Conservation (phyloP, 2,113 vertebrate genomes). For the Sinocyclocheilus anshuiensis region DNA sequence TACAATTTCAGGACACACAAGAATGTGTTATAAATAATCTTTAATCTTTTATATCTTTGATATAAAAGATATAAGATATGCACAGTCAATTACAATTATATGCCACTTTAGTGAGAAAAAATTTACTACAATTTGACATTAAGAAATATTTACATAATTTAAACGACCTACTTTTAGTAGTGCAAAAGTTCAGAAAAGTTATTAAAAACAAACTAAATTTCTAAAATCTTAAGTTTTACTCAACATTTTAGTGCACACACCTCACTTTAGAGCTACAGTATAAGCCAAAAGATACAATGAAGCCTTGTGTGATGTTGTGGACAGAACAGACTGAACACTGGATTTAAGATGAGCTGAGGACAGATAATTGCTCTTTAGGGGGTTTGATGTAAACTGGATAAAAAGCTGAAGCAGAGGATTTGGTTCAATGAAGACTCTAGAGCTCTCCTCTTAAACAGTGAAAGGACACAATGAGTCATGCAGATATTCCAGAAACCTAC, state of each 20-base stretch:
- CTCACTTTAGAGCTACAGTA: not conserved
- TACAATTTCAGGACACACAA: too few relatives aligned
- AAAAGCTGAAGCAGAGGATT: constrained; percentile 12
- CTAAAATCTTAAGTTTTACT: too few relatives aligned
- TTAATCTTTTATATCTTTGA: too few relatives aligned
- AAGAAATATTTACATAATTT: not conserved
- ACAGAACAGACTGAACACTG: not conserved
- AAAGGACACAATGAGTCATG: constrained; percentile 10
- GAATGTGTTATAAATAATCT: too few relatives aligned
- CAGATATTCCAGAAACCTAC: constrained; percentile 14
- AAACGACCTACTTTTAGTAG: not conserved
- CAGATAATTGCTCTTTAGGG: not conserved
- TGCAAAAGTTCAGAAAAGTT: too few relatives aligned
- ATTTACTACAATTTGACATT: not conserved
- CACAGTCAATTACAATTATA: too few relatives aligned
- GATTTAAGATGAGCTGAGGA: constrained; percentile 18
- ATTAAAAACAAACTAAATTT: too few relatives aligned
- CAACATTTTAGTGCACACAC: too few relatives aligned
- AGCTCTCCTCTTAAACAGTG: not conserved
- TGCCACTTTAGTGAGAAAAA: not conserved
- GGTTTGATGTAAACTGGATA: not conserved
- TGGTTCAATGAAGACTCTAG: not conserved
- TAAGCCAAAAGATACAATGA: not conserved
- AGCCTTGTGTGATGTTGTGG: not conserved
- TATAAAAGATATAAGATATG: too few relatives aligned